Evolutionary conservation across 2,888 invertebrate genomes (phyloP).

Genomic region (Eilema caniola): DNA sequence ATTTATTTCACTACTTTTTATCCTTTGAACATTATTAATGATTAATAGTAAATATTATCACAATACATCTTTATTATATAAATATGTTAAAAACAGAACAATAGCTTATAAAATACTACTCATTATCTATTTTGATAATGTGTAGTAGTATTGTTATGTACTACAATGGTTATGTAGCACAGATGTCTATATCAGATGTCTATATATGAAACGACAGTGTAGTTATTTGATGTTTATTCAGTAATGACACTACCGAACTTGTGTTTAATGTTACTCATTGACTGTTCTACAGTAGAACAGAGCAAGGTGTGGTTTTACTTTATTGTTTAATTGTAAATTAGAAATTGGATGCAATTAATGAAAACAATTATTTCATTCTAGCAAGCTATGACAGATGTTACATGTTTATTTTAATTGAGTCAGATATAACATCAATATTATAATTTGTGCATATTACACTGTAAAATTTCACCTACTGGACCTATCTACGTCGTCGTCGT

Average conservation of each 20-base stretch:
- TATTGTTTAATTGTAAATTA: background rate
- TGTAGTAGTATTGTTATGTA: too few relatives aligned
- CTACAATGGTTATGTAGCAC: background rate
- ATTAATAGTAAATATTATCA: background rate
- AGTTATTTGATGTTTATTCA: background rate
- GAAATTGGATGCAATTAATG: too few relatives aligned
- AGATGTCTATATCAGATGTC: background rate
- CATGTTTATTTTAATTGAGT: too few relatives aligned
- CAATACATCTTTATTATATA: background rate
- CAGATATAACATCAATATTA: too few relatives aligned
- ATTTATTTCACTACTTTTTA: background rate
- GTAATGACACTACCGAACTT: background rate
- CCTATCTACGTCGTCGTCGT: too few relatives aligned
- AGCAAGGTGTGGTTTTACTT: background rate
- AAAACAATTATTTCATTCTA: too few relatives aligned
- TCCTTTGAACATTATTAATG: background rate
- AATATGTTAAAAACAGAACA: background rate
- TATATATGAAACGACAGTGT: background rate
- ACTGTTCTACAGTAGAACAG: background rate
- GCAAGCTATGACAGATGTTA: too few relatives aligned
- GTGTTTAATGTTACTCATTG: background rate
- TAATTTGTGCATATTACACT: too few relatives aligned
- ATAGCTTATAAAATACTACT: background rate
- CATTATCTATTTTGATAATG: background rate
- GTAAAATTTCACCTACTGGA: too few relatives aligned